A percentile compares a stretch with the other conserved stretches of the same genome.
phyloP scores from a whole-genome alignment of 2,797 vertebrate species.

The Rachycentron canadum region DNA sequence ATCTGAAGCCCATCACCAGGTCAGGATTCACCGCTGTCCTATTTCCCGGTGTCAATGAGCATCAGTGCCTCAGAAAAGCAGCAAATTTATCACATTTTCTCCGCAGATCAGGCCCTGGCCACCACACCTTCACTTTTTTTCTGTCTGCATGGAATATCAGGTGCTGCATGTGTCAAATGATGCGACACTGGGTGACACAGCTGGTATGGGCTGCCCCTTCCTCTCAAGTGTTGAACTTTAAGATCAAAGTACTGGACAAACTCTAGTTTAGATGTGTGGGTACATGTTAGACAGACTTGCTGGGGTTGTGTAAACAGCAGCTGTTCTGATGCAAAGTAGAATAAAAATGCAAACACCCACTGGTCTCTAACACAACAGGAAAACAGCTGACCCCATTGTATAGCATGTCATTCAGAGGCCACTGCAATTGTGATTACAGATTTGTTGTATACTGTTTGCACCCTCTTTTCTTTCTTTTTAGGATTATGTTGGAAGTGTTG shows the following conservation, averaged over 20 bases:
- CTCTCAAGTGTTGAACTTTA: neutral
- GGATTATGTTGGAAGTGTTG: neutral
- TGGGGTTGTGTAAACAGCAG: neutral
- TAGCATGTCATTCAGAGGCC: slow-evolving; percentile 12
- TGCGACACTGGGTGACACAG: neutral
- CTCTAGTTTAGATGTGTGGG: neutral
- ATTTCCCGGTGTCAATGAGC: neutral
- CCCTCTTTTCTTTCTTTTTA: neutral
- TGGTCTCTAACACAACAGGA: neutral
- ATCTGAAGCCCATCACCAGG: neutral
- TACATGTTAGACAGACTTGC: neutral
- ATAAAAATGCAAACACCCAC: neutral
- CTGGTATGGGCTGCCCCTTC: neutral
- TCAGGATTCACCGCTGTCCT: neutral
- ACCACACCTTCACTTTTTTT: neutral
- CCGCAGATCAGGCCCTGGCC: neutral
- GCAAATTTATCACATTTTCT: neutral
- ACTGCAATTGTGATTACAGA: neutral
- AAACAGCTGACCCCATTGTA: neutral
- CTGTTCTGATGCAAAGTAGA: neutral
- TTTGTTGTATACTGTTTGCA: neutral
- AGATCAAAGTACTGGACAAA: neutral
- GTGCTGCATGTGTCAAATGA: neutral
- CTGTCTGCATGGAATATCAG: neutral
- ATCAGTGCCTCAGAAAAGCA: neutral